Conservation (phyloP, 2,113 vertebrate genomes). For the Elgaria multicarinata region DNA sequence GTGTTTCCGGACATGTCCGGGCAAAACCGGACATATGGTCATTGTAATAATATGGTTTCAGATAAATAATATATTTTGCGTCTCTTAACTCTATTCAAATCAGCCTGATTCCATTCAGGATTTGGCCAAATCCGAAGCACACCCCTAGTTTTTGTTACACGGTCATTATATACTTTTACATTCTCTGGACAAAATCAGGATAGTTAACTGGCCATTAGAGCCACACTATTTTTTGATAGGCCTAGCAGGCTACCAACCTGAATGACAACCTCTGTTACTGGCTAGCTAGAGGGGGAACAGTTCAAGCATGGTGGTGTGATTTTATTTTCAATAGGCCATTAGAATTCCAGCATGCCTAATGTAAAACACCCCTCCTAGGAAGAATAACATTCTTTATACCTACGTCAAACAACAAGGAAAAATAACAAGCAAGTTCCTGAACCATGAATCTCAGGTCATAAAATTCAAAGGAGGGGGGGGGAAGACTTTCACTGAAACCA, state of each 20-base stretch:
- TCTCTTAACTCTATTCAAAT: no score
- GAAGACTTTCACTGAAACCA: slow-evolving; percentile 23
- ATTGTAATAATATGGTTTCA: no score
- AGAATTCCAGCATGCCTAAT: slow-evolving; percentile 30
- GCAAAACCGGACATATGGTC: no score
- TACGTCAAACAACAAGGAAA: slow-evolving; percentile 27
- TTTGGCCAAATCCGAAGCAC: not conserved
- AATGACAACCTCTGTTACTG: slow-evolving; percentile 23
- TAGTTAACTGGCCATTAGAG: no score
- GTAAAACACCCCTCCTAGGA: slow-evolving; percentile 35
- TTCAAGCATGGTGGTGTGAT: not conserved
- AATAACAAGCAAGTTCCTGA: slow-evolving; percentile 46
- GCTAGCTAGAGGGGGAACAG: slow-evolving; percentile 13
- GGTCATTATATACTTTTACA: not conserved
- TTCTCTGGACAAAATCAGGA: not conserved
- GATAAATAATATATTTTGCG: no score
- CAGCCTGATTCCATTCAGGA: no score
- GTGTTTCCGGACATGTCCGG: no score
- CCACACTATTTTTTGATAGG: not conserved
- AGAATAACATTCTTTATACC: slow-evolving; percentile 32
- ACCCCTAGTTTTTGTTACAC: not conserved
- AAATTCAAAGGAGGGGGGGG: slow-evolving; percentile 27
- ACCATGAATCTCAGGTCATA: slow-evolving; percentile 37
- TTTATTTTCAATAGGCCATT: slow-evolving; percentile 49
- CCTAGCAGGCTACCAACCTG: not conserved